Evolutionary conservation across 2,797 vertebrate species (phyloP).

Genomic region (Selene dorsalis): DNA sequence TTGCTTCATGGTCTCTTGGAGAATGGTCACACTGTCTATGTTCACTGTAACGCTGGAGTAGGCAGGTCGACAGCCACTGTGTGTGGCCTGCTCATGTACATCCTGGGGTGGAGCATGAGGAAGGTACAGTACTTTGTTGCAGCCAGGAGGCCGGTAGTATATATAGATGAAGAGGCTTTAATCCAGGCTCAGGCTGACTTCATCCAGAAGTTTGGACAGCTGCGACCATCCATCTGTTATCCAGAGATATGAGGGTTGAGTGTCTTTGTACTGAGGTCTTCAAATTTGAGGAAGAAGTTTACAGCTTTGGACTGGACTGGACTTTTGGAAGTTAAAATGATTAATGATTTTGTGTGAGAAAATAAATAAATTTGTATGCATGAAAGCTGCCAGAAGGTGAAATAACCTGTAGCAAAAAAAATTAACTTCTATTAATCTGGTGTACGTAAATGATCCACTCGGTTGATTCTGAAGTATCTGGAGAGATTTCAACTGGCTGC

Average conservation of each 20-base stretch:
- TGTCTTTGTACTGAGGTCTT: not conserved
- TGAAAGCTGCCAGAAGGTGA: slow-evolving; percentile 25
- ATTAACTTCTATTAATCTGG: slow-evolving; percentile 33
- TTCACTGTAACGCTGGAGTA: slow-evolving; percentile 97
- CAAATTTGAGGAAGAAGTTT: not conserved
- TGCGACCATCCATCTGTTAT: slow-evolving; percentile 64
- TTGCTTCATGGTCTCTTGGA: slow-evolving; percentile 92
- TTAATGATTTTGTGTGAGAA: slow-evolving; percentile 3
- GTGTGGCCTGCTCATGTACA: slow-evolving; percentile 93
- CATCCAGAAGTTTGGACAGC: slow-evolving; percentile 73
- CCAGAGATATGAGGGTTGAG: slow-evolving; percentile 52
- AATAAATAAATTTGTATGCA: not conserved
- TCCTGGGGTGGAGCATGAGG: slow-evolving; percentile 91
- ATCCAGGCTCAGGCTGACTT: slow-evolving; percentile 89
- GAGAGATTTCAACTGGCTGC: slow-evolving; percentile 40
- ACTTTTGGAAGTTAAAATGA: slow-evolving; percentile 6
- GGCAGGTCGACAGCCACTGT: slow-evolving; percentile 93
- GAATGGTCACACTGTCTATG: slow-evolving; percentile 93
- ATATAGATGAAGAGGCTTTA: slow-evolving; percentile 95
- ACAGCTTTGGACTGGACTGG: not conserved
- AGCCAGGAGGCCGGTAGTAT: slow-evolving; percentile 89
- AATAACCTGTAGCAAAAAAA: slow-evolving; percentile 21
- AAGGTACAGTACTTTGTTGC: slow-evolving; percentile 93
- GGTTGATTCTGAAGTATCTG: slow-evolving; percentile 42
- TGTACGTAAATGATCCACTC: slow-evolving; percentile 46